Conservation (phyloP, 2,888 invertebrate species). For the Drosophila lutescens region DNA sequence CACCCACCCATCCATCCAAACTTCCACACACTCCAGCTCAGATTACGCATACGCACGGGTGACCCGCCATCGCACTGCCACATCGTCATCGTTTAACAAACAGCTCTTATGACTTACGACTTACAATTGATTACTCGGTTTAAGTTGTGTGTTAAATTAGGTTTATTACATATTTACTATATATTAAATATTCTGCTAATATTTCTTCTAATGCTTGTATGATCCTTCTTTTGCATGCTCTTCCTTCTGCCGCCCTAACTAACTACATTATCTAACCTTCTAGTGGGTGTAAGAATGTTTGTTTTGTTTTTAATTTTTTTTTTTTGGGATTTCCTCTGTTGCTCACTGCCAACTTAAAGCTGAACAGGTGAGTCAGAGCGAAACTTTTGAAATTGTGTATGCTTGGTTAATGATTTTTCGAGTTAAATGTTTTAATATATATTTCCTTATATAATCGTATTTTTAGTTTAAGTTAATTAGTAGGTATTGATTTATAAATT, state of each 20-base stretch:
- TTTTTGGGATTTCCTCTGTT: conserved; percentile 7
- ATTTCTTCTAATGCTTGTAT: conserved; percentile 66
- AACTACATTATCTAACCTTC: conserved; percentile 56
- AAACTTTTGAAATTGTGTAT: conserved; percentile 62
- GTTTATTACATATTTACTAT: conserved; percentile 47
- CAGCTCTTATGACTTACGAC: conserved; percentile 58
- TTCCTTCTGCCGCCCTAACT: conserved; percentile 53
- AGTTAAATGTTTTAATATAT: conserved; percentile 57
- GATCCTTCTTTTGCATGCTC: conserved; percentile 42
- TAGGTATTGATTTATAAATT: conserved; percentile 66
- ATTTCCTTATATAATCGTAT: conserved; percentile 61
- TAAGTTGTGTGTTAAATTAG: conserved; percentile 44
- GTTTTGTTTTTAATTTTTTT: conserved; percentile 16
- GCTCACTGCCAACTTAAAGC: conserved; percentile 57
- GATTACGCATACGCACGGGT: conserved; percentile 56
- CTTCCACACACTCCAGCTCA: conserved; percentile 17
- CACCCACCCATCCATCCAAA: conserved; percentile 10
- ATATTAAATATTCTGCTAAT: conserved; percentile 57
- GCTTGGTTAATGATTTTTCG: conserved; percentile 56
- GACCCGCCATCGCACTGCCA: conserved; percentile 19
- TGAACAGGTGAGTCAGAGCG: conserved; percentile 47
- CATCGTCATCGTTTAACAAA: conserved; percentile 60
- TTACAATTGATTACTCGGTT: conserved; percentile 58
- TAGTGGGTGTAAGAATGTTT: conserved; percentile 45
- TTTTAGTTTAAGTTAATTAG: conserved; percentile 62